phyloP scores from a whole-genome alignment of 2,888 invertebrate species.

The Troides aeacus region DNA sequence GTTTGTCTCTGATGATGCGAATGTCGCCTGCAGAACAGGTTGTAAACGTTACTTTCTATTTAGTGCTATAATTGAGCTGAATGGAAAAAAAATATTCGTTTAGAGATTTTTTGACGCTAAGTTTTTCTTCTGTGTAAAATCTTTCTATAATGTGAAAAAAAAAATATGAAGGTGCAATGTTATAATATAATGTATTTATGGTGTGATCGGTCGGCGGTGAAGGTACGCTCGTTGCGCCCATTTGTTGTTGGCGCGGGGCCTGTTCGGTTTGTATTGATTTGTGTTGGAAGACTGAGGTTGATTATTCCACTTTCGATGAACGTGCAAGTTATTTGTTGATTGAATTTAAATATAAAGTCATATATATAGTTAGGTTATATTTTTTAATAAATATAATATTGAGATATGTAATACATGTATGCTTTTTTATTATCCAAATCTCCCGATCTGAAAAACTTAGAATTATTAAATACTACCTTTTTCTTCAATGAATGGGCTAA shows the following conservation, averaged over 20 bases:
- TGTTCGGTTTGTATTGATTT: conserved; percentile 68
- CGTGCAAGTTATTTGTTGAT: conserved; percentile 79
- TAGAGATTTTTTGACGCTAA: conserved; percentile 56
- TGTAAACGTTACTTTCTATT: conserved; percentile 43
- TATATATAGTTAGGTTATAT: conserved; percentile 81
- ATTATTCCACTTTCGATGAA: conserved; percentile 77
- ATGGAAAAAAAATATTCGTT: conserved; percentile 33
- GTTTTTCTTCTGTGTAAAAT: conserved; percentile 58
- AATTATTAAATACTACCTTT: too few species aligned
- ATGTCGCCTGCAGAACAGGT: conserved; percentile 35
- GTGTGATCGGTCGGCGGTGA: conserved; percentile 40
- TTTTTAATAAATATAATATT: conserved; percentile 81
- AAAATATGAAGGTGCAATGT: conserved; percentile 74
- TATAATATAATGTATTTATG: conserved; percentile 61
- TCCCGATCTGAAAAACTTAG: too few species aligned
- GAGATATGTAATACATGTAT: conserved; percentile 75
- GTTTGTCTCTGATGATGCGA: conserved; percentile 26
- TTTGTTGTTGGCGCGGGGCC: conserved; percentile 55
- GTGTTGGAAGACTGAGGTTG: conserved; percentile 79
- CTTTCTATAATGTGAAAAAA: conserved; percentile 49
- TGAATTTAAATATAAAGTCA: conserved; percentile 79
- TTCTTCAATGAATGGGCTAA: too few species aligned
- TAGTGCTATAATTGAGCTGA: conserved; percentile 32
- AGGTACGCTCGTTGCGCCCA: conserved; percentile 54
- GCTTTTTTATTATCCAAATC: conserved; percentile 43